These are phyloP conservation scores for Theristicus caerulescens DNA, from an alignment of 2,113 vertebrate genomes.

Conservation along the genomic window DNA sequence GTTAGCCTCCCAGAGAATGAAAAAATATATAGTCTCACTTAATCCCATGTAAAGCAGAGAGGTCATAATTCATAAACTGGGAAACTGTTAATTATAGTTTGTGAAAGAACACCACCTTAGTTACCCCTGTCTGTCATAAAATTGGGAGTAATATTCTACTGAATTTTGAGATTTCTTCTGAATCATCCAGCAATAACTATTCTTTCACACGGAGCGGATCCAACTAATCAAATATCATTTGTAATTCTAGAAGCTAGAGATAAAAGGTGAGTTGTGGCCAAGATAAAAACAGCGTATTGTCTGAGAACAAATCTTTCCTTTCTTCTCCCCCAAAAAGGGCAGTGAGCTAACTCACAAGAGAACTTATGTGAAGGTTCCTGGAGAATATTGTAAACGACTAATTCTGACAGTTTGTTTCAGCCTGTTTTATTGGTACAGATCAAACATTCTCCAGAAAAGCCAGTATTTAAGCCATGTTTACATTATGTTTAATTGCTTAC, in stretches of 20 bases:
- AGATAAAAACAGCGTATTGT: not conserved
- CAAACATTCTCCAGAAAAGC: not conserved
- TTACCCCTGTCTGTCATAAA: too few species aligned
- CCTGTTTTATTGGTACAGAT: not conserved
- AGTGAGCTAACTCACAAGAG: not conserved
- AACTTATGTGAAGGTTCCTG: not conserved
- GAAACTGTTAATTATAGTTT: not conserved
- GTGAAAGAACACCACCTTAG: not conserved
- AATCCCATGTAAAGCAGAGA: not conserved
- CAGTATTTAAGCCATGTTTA: not conserved
- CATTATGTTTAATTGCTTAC: not conserved
- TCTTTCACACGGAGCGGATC: not conserved
- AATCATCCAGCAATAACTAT: not conserved
- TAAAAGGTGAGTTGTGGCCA: not conserved
- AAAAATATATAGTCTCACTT: not conserved
- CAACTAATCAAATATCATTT: not conserved
- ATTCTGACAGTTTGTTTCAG: not conserved
- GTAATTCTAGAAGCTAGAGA: not conserved
- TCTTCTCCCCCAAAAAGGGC: not conserved
- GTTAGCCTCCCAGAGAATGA: not conserved
- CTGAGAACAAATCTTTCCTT: not conserved
- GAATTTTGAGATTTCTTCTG: not conserved
- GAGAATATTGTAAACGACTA: fast-evolving
- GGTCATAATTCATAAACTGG: not conserved
- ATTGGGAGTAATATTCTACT: too few species aligned